Evolutionary conservation across 2,113 vertebrate genomes (phyloP).

Genomic region (Tichodroma muraria): DNA sequence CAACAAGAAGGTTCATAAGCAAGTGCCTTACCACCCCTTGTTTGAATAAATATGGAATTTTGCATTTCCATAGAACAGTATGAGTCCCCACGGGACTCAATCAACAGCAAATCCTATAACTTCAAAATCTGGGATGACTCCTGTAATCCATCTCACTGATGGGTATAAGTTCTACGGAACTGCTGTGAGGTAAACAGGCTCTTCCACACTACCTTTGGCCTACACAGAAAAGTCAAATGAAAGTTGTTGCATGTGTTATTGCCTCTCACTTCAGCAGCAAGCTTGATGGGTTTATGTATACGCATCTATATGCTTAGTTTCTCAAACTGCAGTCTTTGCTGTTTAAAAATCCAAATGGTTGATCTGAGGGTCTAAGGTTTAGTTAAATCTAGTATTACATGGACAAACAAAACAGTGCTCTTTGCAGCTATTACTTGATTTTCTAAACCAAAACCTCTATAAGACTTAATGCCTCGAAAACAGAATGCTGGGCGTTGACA

Average conservation of each 20-base stretch:
- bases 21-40: constrained; percentile 21
- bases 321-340: background rate
- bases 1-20: background rate
- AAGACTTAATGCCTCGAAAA: background rate
- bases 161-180: background rate
- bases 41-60: background rate
- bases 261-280: background rate
- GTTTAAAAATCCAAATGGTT: background rate
- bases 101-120: background rate
- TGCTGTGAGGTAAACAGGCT: background rate
- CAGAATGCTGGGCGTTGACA: background rate
- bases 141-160: background rate
- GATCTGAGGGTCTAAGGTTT: background rate
- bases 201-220: background rate
- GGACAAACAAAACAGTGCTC: background rate
- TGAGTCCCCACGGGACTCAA: background rate
- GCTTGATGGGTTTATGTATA: background rate
- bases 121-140: background rate
- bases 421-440: background rate
- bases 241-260: background rate
- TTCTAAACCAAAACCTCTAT: background rate
- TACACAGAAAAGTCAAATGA: background rate
- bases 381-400: background rate
- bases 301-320: background rate
- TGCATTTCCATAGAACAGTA: background rate